Evolutionary conservation across 1,140 invertebrate genomes (phyloP).

Genomic region (Drosophila novamexicana): DNA sequence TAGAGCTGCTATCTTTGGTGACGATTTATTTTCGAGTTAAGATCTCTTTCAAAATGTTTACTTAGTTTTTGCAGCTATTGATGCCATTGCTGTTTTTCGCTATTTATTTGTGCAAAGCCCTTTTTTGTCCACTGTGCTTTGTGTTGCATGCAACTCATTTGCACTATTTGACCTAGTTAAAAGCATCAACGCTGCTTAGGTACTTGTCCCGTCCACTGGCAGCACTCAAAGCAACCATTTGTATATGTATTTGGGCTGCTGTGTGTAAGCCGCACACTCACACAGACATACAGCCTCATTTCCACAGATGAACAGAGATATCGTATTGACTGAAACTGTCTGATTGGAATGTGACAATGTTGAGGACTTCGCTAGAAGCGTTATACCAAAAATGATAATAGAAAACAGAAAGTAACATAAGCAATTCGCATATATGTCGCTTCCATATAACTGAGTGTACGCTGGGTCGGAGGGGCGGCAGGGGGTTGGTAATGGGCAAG

Average conservation of each 20-base stretch:
- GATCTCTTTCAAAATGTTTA: neutral
- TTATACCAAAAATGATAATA: too few relatives aligned
- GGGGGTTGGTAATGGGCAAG: neutral
- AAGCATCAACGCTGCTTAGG: constrained; percentile 29
- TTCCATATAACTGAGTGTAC: neutral
- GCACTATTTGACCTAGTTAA: constrained; percentile 70
- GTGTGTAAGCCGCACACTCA: neutral
- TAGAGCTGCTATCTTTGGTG: too few relatives aligned
- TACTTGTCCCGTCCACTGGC: constrained; percentile 14
- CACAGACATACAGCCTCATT: constrained; percentile 1
- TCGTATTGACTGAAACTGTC: neutral
- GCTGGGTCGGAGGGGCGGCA: neutral
- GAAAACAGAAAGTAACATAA: too few relatives aligned
- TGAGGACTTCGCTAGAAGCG: neutral
- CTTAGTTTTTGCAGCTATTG: neutral
- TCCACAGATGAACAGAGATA: neutral
- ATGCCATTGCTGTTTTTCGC: neutral
- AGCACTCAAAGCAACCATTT: constrained; percentile 19
- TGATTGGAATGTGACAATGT: neutral
- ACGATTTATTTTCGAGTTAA: neutral
- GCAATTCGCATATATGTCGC: neutral
- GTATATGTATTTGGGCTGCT: neutral
- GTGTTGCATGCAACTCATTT: constrained; percentile 53
- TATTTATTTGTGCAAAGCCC: neutral
- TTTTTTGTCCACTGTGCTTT: constrained; percentile 42